phyloP scores from a whole-genome alignment of 2,113 vertebrate species.

The Tenrec ecaudatus region DNA sequence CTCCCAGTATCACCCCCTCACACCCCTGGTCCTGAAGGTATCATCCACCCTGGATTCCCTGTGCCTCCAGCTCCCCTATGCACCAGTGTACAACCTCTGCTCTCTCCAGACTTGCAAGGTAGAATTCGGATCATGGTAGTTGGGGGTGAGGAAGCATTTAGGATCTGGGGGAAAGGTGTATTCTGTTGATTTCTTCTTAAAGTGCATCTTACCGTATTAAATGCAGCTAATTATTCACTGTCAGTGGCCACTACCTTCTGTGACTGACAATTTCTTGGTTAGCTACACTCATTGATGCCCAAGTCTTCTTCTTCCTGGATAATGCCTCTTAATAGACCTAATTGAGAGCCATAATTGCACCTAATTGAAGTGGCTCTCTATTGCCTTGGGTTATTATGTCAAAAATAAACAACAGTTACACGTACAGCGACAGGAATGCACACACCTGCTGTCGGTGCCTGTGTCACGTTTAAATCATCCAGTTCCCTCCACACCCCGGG shows the following conservation, averaged over 20 bases:
- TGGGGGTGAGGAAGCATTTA: no score
- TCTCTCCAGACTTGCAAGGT: no score
- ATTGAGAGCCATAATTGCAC: slow-evolving; percentile 25
- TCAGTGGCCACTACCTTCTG: background rate
- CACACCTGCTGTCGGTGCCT: no score
- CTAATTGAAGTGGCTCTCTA: slow-evolving; percentile 9
- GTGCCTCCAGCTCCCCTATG: no score
- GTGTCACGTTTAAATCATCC: background rate
- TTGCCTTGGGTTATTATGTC: slow-evolving; percentile 21
- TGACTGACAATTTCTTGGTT: slow-evolving; percentile 16
- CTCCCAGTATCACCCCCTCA: no score
- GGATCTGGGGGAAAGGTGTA: no score
- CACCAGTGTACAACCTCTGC: no score
- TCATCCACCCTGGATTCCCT: no score
- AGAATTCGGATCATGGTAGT: no score
- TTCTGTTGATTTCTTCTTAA: slow-evolving; percentile 15
- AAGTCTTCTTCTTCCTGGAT: background rate
- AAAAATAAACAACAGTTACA: slow-evolving; percentile 14
- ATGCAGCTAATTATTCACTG: background rate
- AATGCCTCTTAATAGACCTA: background rate
- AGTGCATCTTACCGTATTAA: background rate
- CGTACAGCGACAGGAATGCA: background rate
- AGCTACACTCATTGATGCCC: background rate
- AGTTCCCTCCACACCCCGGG: background rate
- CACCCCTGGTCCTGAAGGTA: no score